Percentiles rank a stretch among this genome's conserved stretches.
phyloP scores from a whole-genome alignment of 1,140 invertebrate genomes.

The Zophobas atratus region DNA sequence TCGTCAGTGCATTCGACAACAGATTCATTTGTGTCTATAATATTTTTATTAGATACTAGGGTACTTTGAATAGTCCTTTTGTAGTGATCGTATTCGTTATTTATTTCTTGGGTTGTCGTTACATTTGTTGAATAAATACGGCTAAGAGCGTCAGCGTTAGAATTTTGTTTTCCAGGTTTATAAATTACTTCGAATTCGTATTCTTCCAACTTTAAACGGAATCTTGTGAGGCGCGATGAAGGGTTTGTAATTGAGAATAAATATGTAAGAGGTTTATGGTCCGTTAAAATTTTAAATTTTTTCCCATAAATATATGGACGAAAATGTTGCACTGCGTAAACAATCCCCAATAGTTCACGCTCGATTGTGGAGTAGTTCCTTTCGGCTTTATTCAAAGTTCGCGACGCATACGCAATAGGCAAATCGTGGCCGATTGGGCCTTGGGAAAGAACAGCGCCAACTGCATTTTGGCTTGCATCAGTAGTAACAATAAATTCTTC shows the following conservation, averaged over 20 bases:
- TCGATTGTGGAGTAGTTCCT: slow-evolving; percentile 61
- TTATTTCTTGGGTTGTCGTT: slow-evolving; percentile 3
- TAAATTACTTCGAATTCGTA: slow-evolving; percentile 63
- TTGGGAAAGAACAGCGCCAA: slow-evolving; percentile 60
- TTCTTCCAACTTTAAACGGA: slow-evolving; percentile 63
- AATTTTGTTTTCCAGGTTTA: slow-evolving; percentile 27
- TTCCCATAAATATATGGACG: slow-evolving; percentile 64
- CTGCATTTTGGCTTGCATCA: slow-evolving; percentile 54
- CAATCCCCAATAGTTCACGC: slow-evolving; percentile 66
- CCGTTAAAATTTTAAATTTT: slow-evolving; percentile 66
- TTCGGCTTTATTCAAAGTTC: slow-evolving; percentile 60
- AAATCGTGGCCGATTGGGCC: slow-evolving; percentile 53
- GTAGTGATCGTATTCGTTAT: not conserved
- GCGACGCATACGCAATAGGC: slow-evolving; percentile 59
- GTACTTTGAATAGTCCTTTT: not conserved
- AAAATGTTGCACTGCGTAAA: slow-evolving; percentile 66
- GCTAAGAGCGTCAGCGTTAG: slow-evolving; percentile 1
- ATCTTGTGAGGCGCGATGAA: slow-evolving; percentile 61
- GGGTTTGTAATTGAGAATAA: slow-evolving; percentile 63
- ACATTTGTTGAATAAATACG: slow-evolving; percentile 1
- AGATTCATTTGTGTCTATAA: not conserved
- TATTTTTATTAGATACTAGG: not conserved
- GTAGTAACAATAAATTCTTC: slow-evolving; percentile 46
- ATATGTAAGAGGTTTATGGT: slow-evolving; percentile 67
- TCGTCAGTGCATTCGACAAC: not conserved